Percentiles rank a stretch among this genome's conserved stretches.
phyloP scores from a whole-genome alignment of 2,113 vertebrate species.

The Strix uralensis region DNA sequence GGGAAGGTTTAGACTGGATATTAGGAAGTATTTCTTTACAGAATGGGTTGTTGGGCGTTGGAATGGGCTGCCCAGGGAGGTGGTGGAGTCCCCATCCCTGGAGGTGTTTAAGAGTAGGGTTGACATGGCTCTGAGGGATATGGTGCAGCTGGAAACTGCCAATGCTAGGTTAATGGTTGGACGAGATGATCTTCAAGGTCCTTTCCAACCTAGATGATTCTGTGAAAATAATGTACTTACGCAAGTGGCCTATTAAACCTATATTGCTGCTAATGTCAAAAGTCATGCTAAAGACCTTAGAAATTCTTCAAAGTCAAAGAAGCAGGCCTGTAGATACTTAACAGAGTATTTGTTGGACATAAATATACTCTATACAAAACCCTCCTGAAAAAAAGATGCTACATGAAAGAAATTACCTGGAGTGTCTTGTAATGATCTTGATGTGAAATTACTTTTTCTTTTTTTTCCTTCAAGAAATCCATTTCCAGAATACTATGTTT shows the following conservation, averaged over 20 bases:
- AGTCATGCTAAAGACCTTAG: neutral
- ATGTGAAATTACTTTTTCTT: slow-evolving; percentile 62
- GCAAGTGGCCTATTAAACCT: neutral
- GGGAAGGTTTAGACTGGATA: no score
- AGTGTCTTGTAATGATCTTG: slow-evolving; percentile 71
- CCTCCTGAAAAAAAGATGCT: neutral
- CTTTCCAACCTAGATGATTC: no score
- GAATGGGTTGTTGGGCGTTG: no score
- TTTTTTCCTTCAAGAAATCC: slow-evolving; percentile 72
- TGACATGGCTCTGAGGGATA: no score
- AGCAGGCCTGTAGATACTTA: neutral
- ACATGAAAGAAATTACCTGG: slow-evolving; percentile 68
- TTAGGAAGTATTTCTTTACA: no score
- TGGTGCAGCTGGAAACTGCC: no score
- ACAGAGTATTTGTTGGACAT: neutral
- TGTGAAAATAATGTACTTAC: neutral
- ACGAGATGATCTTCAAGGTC: no score
- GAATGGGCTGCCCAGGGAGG: no score
- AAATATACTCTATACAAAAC: neutral
- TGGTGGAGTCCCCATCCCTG: no score
- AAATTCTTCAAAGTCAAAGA: neutral
- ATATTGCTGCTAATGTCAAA: neutral
- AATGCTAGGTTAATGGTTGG: no score
- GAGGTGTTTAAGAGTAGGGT: no score
- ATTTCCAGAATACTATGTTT: slow-evolving; percentile 72